phyloP scores from a whole-genome alignment of 2,113 vertebrate species.

The Hemiprocne comata region DNA sequence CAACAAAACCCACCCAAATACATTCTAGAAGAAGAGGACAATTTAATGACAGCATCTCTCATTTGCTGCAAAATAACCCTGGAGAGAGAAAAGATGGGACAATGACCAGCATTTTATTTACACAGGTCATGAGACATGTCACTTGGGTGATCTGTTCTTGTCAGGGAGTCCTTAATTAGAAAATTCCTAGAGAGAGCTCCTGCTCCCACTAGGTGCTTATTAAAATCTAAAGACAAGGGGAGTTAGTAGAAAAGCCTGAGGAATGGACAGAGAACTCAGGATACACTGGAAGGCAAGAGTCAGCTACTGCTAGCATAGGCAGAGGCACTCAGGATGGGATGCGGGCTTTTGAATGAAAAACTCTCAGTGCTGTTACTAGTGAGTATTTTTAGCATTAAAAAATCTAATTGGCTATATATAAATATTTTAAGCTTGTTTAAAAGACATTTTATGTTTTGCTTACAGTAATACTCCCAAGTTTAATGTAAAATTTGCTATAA shows the following conservation, averaged over 20 bases:
- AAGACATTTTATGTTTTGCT: slow-evolving; percentile 56
- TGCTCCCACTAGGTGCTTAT: slow-evolving; percentile 63
- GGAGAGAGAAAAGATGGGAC: slow-evolving; percentile 46
- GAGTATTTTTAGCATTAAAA: slow-evolving; percentile 72
- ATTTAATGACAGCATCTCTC: slow-evolving; percentile 64
- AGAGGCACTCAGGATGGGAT: slow-evolving; percentile 58
- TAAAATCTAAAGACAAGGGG: slow-evolving; percentile 61
- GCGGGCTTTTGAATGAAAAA: slow-evolving; percentile 79
- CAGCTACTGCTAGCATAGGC: background rate
- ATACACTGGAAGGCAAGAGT: slow-evolving; percentile 33
- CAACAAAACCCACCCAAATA: accelerated
- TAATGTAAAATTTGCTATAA: slow-evolving; percentile 66
- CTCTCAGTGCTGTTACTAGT: slow-evolving; percentile 73
- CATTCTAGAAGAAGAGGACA: background rate
- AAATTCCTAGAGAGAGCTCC: slow-evolving; percentile 73
- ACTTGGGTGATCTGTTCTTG: slow-evolving; percentile 54
- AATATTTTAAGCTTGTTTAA: slow-evolving; percentile 59
- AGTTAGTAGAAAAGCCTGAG: slow-evolving; percentile 35
- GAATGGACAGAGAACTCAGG: slow-evolving; percentile 6
- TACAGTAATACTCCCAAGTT: slow-evolving; percentile 57
- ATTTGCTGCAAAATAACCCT: slow-evolving; percentile 55
- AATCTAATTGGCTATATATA: slow-evolving; percentile 30
- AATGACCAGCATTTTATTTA: slow-evolving; percentile 69
- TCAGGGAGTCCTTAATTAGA: slow-evolving; percentile 78
- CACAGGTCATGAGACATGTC: slow-evolving; percentile 65